Evolutionary conservation across 2,888 invertebrate species (phyloP), one percentile per base, ranked within the genome.

Genomic region (Zaprionus lineosus): DNA sequence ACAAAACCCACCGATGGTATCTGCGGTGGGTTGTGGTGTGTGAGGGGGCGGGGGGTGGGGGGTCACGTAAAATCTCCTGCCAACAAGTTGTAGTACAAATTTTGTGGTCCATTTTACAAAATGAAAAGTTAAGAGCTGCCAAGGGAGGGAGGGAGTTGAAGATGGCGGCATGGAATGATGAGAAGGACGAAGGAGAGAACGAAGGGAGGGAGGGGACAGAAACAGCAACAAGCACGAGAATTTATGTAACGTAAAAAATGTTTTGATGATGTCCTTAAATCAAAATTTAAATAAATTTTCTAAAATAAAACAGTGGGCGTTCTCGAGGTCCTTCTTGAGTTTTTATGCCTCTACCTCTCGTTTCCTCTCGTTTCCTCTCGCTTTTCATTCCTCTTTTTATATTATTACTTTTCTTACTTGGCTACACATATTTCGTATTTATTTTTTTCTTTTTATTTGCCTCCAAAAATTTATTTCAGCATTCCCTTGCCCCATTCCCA

Each of bases 191-290:
- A n/a, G n/a, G n/a, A n/a, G n/a, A n/a, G n/a, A n/a, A n/a, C 24
- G n/a, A 21, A 11, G 40, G 26, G 8, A 33, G 8, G 2, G 39
- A 9, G 31, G 43, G 31, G 26, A 44, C 15, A 15, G 43, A 33
- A 18, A 26, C 41, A 48, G 51, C 64, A 60, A 59, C 51, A 66
- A 65, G 58, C 73, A 55, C 19, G 8, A 26, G 58, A 79, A 82
- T 84, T 81, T 84, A 86, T 87, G 86, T 86, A 84, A 84, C 79
- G 84, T 82, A 82, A 75, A 86, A 82, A 71, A 76, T 71, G n/a
- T 64, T 73, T 84, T 87, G 84, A 84, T 81, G 86, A 78, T 83
- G 72, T 84, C 72, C 84, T 82, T 82, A 82, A 86, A 84, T 74
- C 82, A 78, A 83, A 83, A 85, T 84, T 85, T 87, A 86, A 86